Evolutionary conservation across 2,797 vertebrate species (phyloP).

Genomic region (Nasua narica): DNA sequence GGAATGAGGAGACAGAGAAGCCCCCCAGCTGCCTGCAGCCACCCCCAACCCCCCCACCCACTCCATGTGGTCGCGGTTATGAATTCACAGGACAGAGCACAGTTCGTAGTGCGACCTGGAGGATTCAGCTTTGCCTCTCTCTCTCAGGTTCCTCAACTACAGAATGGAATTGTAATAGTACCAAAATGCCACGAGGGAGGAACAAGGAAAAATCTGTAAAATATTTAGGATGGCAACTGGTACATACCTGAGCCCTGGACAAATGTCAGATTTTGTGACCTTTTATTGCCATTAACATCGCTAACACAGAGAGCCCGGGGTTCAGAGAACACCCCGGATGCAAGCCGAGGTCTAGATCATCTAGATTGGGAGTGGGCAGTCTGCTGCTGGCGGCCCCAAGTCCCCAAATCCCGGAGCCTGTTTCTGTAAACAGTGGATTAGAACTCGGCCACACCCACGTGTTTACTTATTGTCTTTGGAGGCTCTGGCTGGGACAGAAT

Average conservation of each 20-base stretch:
- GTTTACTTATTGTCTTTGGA: not conserved
- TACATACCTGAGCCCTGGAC: not conserved
- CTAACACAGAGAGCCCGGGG: not conserved
- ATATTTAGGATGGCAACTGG: not conserved
- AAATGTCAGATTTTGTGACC: not conserved
- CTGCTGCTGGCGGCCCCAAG: rapidly evolving
- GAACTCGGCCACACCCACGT: not conserved
- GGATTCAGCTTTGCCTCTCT: not conserved
- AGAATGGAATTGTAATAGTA: not conserved
- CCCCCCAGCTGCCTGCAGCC: not conserved
- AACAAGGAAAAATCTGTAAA: not conserved
- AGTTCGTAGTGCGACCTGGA: not conserved
- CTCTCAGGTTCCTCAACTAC: not conserved
- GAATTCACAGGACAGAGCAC: not conserved
- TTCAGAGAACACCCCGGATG: not conserved
- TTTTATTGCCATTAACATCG: not conserved
- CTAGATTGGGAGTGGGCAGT: not conserved
- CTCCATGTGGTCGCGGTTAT: rapidly evolving
- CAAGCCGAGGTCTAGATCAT: not conserved
- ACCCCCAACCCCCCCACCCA: no score
- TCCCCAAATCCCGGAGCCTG: rapidly evolving
- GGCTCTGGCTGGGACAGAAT: not conserved
- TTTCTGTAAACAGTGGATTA: not conserved
- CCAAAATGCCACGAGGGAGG: not conserved
- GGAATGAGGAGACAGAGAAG: not conserved